Conservation (phyloP, 2,113 vertebrate species). For the Nanorana parkeri region DNA sequence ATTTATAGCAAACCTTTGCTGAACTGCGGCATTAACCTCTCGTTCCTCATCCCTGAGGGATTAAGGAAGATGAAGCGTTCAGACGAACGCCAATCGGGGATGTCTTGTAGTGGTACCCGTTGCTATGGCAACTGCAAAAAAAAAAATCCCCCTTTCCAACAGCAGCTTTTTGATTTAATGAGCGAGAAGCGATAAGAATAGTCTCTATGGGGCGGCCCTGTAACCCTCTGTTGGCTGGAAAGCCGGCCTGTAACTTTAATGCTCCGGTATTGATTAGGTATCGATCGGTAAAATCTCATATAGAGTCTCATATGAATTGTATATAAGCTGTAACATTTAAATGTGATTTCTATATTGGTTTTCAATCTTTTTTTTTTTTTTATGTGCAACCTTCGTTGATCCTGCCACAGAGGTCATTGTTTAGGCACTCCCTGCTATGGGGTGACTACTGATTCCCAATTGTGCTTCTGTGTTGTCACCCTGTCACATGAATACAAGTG, state of each 20-base stretch:
- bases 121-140: slow-evolving; percentile 33
- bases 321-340: too few species aligned
- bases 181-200: background rate
- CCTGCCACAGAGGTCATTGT: too few species aligned
- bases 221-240: background rate
- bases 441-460: too few species aligned
- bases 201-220: background rate
- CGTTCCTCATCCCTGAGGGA: slow-evolving; percentile 6
- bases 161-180: slow-evolving; percentile 29
- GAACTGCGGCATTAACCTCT: slow-evolving; percentile 9
- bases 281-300: too few species aligned
- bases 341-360: too few species aligned
- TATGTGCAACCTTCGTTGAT: too few species aligned
- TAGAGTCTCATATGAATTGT: too few species aligned
- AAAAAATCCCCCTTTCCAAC: background rate
- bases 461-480: too few species aligned
- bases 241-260: background rate
- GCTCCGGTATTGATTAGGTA: too few species aligned
- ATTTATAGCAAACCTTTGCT: slow-evolving; percentile 34
- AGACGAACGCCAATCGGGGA: background rate
- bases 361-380: too few species aligned
- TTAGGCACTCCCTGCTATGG: too few species aligned
- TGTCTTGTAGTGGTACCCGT: background rate
- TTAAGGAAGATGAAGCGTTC: slow-evolving; percentile 4
- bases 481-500: too few species aligned